phyloP scores from a whole-genome alignment of 2,888 invertebrate species.

The Troilus luridus region DNA sequence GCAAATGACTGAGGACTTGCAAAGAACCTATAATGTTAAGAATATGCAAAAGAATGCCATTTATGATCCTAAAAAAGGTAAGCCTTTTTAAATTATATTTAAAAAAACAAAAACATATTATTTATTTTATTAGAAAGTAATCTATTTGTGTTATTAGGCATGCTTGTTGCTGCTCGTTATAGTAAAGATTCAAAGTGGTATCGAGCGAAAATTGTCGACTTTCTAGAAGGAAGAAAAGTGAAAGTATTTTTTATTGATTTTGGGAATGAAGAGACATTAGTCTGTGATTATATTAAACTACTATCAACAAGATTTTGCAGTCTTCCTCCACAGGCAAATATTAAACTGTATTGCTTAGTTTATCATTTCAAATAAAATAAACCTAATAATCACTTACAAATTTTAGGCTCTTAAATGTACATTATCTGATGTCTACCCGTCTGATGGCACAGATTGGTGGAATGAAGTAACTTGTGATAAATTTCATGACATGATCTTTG shows the following conservation, averaged over 20 bases:
- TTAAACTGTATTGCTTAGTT: background rate
- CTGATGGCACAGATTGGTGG: conserved; percentile 69
- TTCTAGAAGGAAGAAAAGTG: conserved; percentile 71
- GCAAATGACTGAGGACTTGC: conserved; percentile 50
- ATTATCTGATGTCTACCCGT: conserved; percentile 71
- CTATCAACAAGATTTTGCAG: conserved; percentile 71
- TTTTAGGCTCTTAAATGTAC: conserved; percentile 67
- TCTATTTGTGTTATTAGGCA: conserved; percentile 69
- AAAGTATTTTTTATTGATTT: conserved; percentile 77
- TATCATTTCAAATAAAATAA: background rate
- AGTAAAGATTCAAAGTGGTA: conserved; percentile 72
- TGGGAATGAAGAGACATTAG: conserved; percentile 72
- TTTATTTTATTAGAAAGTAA: background rate
- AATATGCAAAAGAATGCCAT: conserved; percentile 26
- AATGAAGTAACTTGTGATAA: conserved; percentile 65
- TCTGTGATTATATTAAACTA: conserved; percentile 72
- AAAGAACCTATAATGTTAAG: conserved; percentile 48
- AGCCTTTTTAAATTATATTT: background rate
- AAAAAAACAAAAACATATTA: background rate
- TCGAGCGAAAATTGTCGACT: conserved; percentile 73
- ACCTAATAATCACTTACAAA: background rate
- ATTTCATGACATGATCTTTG: conserved; percentile 46
- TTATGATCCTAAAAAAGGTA: conserved; percentile 55
- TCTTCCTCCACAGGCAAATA: conserved; percentile 72
- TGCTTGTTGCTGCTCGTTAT: conserved; percentile 72